Evolutionary conservation across 2,888 invertebrate species (phyloP), one percentile per base, ranked within the genome.

Genomic region (Aphodius sticticus): DNA sequence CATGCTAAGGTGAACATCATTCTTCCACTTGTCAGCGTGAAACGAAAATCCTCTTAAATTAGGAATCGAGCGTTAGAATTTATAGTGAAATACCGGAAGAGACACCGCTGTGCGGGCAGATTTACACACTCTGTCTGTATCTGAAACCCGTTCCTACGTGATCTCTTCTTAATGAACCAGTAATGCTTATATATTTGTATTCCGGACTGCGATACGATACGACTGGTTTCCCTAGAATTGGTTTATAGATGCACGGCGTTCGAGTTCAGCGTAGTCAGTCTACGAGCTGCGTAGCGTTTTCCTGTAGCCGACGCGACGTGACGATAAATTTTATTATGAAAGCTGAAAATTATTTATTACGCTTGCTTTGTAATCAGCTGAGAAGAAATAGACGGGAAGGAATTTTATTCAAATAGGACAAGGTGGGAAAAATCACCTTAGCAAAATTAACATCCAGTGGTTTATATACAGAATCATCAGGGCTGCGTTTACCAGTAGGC

Each of bases 141-240:
- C 53, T 53, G 53, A 53, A 53, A 53, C 53, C 53, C 7, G 53
- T 53, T 53, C 53, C 4, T 53, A 53, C 53, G 53, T 53, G 53
- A 53, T 53, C 53, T 53, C 53, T 53, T 12, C 53, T 53, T 53
- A 53, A 53, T 53, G 53, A 53, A 53, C 53, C 6, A 53, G 53
- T 53, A 53, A 53, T 53, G 53, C 53, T 53, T 53, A 53, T 53
- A 53, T 53, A 53, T 53, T 53, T 53, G 53, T 53, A 53, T 53
- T 53, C 53, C 53, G 53, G 4, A 26, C 26, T 3, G 26, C 53
- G n/a, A n/a, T 53, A 53, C 53, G 53, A 53, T 53, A 5, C 53
- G 53, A 53, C 53, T 53, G 53, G 53, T 53, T 53, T 53, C 53
- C 53, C 53, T 53, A 53, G 53, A 53, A 53, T 53, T 5, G 7